These are phyloP conservation scores for Taurulus bubalis DNA, from an alignment of 2,113 vertebrate genomes.

Conservation along the genomic window DNA sequence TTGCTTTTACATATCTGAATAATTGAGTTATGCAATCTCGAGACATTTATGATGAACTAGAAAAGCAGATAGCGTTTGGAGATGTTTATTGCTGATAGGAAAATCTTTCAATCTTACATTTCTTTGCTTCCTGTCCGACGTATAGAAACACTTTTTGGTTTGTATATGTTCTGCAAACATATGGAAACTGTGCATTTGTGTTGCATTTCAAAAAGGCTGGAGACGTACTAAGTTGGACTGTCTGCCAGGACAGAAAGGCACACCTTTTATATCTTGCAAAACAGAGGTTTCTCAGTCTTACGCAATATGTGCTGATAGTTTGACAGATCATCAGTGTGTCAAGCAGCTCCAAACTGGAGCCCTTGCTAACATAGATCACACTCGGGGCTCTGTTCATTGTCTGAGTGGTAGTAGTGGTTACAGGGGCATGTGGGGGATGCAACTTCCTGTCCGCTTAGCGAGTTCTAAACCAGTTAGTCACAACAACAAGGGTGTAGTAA, in stretches of 20 bases:
- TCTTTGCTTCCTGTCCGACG: constrained; percentile 12
- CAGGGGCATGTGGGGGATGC: constrained; percentile 20
- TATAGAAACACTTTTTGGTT: neutral
- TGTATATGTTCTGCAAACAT: neutral
- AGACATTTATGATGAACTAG: neutral
- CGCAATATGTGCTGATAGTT: constrained; percentile 37
- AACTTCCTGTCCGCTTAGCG: constrained; percentile 43
- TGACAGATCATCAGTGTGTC: constrained; percentile 36
- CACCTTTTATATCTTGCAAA: constrained; percentile 30
- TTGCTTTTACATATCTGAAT: constrained; percentile 9
- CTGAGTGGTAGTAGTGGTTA: constrained; percentile 30
- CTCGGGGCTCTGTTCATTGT: constrained; percentile 48
- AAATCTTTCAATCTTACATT: constrained; percentile 2
- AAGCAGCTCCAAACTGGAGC: constrained; percentile 8
- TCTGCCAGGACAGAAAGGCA: neutral
- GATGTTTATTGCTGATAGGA: constrained; percentile 24
- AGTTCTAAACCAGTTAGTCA: constrained; percentile 40
- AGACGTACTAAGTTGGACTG: neutral
- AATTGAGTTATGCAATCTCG: neutral
- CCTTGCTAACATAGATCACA: constrained; percentile 10
- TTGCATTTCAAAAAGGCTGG: neutral
- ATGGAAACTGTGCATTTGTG: neutral
- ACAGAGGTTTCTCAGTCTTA: constrained; percentile 36
- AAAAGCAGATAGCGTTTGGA: constrained; percentile 38
- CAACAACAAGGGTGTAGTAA: constrained; percentile 21